Evolutionary conservation across 2,797 vertebrate species (phyloP).

Genomic region (Arctocebus calabarensis): DNA sequence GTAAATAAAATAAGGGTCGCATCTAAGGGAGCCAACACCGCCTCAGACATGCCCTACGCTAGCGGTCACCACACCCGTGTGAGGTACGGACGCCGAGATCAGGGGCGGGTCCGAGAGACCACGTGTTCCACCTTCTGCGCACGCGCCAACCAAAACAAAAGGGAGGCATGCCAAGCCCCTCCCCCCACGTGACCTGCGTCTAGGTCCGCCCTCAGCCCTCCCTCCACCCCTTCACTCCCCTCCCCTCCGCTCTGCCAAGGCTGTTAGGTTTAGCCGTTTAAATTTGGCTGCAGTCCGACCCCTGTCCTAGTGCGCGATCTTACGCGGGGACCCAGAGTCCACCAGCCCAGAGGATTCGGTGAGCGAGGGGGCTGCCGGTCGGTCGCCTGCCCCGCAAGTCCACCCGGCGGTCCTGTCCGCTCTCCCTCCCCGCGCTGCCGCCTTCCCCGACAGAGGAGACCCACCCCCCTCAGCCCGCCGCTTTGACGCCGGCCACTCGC

Average conservation of each 20-base stretch:
- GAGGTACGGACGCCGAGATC: rapidly evolving
- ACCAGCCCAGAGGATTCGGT: constrained; percentile 24
- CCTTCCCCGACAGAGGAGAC: constrained; percentile 20
- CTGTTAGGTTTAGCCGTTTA: constrained; percentile 83
- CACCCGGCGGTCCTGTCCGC: constrained; percentile 64
- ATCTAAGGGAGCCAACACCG: rapidly evolving
- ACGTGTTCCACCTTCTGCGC: constrained; percentile 69
- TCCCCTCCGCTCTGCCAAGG: constrained; percentile 65
- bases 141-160: constrained; percentile 81
- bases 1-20: not conserved
- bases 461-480: constrained; percentile 74
- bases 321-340: constrained; percentile 31
- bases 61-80: rapidly evolving
- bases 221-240: constrained; percentile 40
- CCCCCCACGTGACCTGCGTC: constrained; percentile 68
- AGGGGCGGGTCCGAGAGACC: not conserved
- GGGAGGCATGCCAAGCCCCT: constrained; percentile 57
- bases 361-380: not conserved
- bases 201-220: constrained; percentile 51
- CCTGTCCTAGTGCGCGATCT: constrained; percentile 53
- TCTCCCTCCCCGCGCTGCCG: constrained; percentile 55
- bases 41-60: not conserved
- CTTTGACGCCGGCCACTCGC: constrained; percentile 78
- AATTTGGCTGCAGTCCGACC: constrained; percentile 79
- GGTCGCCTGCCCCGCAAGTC: constrained; percentile 25